A percentile compares a stretch with the other conserved stretches of the same genome.
Evolutionary conservation across 2,113 vertebrate species (phyloP).

Genomic region (Syngnathus scovelli): DNA sequence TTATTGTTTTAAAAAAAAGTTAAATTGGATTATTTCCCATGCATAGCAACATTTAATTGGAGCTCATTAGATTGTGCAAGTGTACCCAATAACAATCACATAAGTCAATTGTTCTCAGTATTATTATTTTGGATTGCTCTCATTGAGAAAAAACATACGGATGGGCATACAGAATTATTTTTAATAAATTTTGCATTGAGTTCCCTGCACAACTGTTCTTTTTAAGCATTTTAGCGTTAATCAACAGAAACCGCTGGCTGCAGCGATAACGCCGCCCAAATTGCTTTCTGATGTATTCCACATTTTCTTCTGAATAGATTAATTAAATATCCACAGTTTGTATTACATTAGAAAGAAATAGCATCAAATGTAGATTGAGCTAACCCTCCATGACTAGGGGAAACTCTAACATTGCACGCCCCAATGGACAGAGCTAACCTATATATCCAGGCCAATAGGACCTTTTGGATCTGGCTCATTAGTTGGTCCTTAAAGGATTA

Average conservation of each 20-base stretch:
- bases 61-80: no score
- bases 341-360: background rate
- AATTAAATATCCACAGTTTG: background rate
- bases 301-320: background rate
- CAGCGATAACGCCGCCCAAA: background rate
- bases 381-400: background rate
- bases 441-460: slow-evolving; percentile 44
- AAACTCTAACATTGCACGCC: slow-evolving; percentile 23
- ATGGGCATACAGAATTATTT: no score
- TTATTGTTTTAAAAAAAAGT: no score
- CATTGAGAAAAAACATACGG: no score
- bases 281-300: background rate
- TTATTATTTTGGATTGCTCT: no score
- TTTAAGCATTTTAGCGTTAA: no score
- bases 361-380: background rate
- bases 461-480: slow-evolving; percentile 42
- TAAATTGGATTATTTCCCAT: no score
- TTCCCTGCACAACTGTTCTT: no score
- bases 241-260: background rate
- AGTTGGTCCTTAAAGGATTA: slow-evolving; percentile 26
- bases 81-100: no score
- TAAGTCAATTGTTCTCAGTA: no score
- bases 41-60: no score
- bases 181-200: no score
- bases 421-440: slow-evolving; percentile 50